phyloP scores from a whole-genome alignment of 2,888 invertebrate genomes.

The Hydrotaea cyrtoneurina region DNA sequence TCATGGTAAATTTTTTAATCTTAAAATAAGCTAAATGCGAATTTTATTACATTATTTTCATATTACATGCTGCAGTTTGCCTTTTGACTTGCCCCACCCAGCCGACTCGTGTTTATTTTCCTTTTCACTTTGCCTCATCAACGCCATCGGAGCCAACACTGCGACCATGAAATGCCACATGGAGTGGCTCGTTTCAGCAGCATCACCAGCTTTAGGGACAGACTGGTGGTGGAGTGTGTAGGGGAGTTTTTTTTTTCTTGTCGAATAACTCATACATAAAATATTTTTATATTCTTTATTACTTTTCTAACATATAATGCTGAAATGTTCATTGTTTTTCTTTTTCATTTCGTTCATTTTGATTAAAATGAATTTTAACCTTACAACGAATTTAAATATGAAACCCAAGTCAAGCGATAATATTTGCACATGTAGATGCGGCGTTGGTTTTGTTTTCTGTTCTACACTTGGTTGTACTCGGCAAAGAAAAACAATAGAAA shows the following conservation, averaged over 20 bases:
- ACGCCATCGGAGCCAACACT: not conserved
- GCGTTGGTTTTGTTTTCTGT: not conserved
- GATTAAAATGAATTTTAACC: constrained; percentile 34
- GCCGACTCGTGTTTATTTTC: constrained; percentile 16
- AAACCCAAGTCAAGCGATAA: constrained; percentile 33
- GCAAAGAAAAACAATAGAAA: not conserved
- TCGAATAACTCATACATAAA: constrained; percentile 31
- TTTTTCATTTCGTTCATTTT: constrained; percentile 7
- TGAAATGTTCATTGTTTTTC: constrained; percentile 51
- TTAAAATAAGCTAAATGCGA: constrained; percentile 61
- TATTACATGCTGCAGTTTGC: constrained; percentile 34
- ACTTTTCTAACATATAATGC: constrained; percentile 34
- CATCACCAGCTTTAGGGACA: not conserved
- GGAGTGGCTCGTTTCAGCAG: not conserved
- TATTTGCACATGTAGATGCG: not conserved
- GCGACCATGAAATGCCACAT: not conserved
- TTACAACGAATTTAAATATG: constrained; percentile 12
- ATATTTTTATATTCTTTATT: constrained; percentile 59
- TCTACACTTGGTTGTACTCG: not conserved
- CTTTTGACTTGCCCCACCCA: not conserved
- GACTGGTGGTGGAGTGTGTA: not conserved
- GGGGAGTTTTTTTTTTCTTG: not conserved
- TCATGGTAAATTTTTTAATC: constrained; percentile 53
- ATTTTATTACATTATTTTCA: constrained; percentile 59
- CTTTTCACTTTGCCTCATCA: constrained; percentile 33